Base-by-base conservation (phyloP, 2,888 invertebrate genomes). In the Clivina fossor region DNA sequence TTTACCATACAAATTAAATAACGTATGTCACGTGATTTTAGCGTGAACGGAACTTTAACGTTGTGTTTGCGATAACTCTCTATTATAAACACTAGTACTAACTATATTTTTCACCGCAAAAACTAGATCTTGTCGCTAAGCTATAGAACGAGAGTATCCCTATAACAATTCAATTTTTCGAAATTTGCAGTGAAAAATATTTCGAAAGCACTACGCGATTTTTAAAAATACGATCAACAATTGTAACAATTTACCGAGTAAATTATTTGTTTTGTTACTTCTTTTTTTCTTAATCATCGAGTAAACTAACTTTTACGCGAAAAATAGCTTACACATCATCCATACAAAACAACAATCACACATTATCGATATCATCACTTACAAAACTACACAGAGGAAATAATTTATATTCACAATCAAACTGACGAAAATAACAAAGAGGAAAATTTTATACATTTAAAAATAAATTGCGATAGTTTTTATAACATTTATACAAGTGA, bases 151-250 rank as follows among this genome's bases (percentile, higher is more conserved):
- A 49, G 37, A 49, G 37, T 19, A 7, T 11, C 35, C 35, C 33
- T 49, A 38, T 35, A 24, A 26, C 19, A 19, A 18, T 46, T 19
- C 1, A n/a, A 11, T 49, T 48, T 8, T 37, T 38, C 18, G 18
- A 11, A 28, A n/a, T 35, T 40, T 41, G 50, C 50, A 47, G 47
- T 41, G 50, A 41, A 50, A 44, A 53, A 35, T 53, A 53, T 32
- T 22, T 20, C 13, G n/a, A n/a, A 44, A 47, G 47, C 47, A 47
- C 33, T 33, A 47, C 32, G 20, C 33, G 33, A 30, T 53, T 43
- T n/a, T n/a, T 24, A 43, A 43, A 19, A 41, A 38, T 33, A 40
- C n/a, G 11, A n/a, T 38, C 37, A 49, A 49, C 38, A 49, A 49
- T 49, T 38, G n/a, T 46, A 46, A 9, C 30, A 26, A 33, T 47